These are phyloP conservation scores for Glyphotaelius pellucidus DNA, from an alignment of 2,888 invertebrate genomes.

Conservation along the genomic window DNA sequence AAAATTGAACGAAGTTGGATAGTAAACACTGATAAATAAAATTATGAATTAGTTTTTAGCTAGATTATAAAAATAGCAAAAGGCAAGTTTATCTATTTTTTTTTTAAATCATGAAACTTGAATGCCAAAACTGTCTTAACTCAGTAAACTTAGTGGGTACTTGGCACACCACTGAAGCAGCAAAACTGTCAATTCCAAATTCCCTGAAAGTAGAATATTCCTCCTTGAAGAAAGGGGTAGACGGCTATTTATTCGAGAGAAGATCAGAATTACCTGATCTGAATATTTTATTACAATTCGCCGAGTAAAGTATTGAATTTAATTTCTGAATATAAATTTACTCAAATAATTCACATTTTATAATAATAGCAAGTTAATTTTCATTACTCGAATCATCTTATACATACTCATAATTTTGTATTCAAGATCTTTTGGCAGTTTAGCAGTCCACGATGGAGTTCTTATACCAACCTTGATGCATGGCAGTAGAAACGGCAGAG, in stretches of 20 bases:
- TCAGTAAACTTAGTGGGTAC: not conserved
- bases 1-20: not conserved
- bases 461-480: no score
- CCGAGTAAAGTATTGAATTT: not conserved
- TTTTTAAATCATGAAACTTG: not conserved
- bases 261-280: constrained; percentile 17
- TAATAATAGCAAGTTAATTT: not conserved
- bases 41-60: no score
- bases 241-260: not conserved
- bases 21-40: not conserved
- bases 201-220: constrained; percentile 25
- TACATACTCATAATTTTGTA: not conserved
- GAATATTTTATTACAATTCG: constrained; percentile 15
- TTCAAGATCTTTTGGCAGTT: not conserved
- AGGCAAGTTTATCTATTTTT: not conserved
- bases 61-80: not conserved
- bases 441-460: no score
- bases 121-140: not conserved
- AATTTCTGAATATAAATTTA: not conserved
- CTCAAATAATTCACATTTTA: not conserved
- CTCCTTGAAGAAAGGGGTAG: constrained; percentile 17
- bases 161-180: constrained; percentile 11
- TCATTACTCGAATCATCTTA: not conserved
- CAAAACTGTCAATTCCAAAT: constrained; percentile 20
- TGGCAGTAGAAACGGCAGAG: no score